These are phyloP conservation scores for Eilema griseolum DNA, from an alignment of 2,888 invertebrate genomes.

Conservation along the genomic window DNA sequence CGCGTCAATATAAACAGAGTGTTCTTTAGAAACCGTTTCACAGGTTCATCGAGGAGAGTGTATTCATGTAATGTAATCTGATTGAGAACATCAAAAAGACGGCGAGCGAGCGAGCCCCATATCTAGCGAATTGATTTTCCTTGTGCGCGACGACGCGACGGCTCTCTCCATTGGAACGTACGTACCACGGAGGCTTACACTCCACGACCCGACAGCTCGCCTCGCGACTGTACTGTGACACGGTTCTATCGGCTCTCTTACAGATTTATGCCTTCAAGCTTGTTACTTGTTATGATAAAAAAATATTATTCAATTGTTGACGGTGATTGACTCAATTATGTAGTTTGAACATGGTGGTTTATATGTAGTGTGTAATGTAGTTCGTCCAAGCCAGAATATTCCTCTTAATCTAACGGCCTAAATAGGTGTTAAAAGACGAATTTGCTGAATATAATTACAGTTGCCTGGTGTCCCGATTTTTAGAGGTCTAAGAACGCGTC, in stretches of 20 bases:
- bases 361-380: no score
- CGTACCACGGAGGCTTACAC: background rate
- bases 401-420: no score
- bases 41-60: background rate
- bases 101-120: constrained; percentile 1
- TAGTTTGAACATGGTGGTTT: no score
- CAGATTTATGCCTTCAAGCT: background rate
- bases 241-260: background rate
- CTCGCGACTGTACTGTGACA: background rate
- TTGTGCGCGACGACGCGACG: background rate
- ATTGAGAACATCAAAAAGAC: constrained; percentile 1
- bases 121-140: background rate
- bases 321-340: background rate
- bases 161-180: background rate
- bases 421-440: no score
- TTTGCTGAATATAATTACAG: no score
- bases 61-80: constrained; percentile 2
- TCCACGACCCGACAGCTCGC: background rate
- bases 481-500: no score
- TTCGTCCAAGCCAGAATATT: no score
- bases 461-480: no score
- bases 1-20: background rate
- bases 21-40: constrained; percentile 1
- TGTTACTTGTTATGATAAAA: background rate
- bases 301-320: background rate